Percentiles rank a stretch among this genome's conserved stretches.
phyloP scores from a whole-genome alignment of 2,113 vertebrate species.

The Tupaia tana region DNA sequence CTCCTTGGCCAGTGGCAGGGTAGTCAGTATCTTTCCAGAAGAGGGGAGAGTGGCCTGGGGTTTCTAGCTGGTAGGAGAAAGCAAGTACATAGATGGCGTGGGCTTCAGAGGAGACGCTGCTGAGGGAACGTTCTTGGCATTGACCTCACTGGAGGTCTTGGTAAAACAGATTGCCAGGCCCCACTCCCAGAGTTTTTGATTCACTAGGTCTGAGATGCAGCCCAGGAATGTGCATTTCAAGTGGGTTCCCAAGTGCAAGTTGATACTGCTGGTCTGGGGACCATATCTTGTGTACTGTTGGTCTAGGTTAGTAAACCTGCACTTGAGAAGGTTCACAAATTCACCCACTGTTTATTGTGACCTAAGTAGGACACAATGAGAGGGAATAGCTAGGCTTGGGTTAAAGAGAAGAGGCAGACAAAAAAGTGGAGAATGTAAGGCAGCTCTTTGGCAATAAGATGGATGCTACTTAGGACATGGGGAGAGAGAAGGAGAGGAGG shows the following conservation, averaged over 20 bases:
- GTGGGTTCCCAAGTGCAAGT: neutral
- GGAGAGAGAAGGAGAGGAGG: rapidly evolving
- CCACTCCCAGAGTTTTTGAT: neutral
- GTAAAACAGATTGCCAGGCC: neutral
- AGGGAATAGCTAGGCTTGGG: neutral
- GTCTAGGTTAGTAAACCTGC: neutral
- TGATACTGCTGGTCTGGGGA: neutral
- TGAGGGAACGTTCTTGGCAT: neutral
- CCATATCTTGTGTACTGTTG: neutral
- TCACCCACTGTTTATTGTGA: neutral
- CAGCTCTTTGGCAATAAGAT: neutral
- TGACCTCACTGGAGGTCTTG: neutral
- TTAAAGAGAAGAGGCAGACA: neutral
- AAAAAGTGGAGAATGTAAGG: neutral
- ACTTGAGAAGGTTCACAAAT: neutral
- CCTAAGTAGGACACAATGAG: neutral
- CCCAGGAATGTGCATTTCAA: neutral
- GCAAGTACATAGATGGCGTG: neutral
- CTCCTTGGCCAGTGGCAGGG: neutral
- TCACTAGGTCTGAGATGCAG: neutral
- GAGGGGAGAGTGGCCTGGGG: neutral
- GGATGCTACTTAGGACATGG: neutral
- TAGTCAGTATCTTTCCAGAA: neutral
- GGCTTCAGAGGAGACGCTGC: neutral
- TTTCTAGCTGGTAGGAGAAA: neutral